Evolutionary conservation across 2,888 invertebrate species (phyloP).

Genomic region (Folsomia manolachei): DNA sequence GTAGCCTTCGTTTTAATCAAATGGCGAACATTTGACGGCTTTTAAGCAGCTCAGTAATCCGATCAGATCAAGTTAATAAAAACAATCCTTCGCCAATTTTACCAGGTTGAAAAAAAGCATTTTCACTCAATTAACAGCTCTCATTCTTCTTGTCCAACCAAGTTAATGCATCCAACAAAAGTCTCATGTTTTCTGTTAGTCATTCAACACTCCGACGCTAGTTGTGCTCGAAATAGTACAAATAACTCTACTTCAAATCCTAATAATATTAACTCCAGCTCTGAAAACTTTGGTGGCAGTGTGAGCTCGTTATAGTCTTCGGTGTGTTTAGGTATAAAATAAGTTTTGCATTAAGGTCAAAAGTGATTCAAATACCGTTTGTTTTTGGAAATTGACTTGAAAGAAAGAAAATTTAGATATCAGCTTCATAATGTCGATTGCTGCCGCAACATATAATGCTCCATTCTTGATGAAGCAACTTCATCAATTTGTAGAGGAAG

Average conservation of each 20-base stretch:
- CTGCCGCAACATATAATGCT: constrained; percentile 1
- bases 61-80: neutral
- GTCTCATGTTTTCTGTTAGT: too few relatives aligned
- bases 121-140: neutral
- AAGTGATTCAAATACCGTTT: neutral
- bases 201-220: neutral
- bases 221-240: neutral
- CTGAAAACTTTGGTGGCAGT: neutral
- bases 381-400: neutral
- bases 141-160: neutral
- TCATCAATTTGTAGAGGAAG: constrained; percentile 30
- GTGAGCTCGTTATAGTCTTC: neutral
- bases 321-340: too few relatives aligned
- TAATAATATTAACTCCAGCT: neutral
- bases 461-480: constrained; percentile 36
- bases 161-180: neutral
- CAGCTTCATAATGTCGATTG: neutral
- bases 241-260: neutral
- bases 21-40: too few relatives aligned
- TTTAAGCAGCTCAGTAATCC: neutral
- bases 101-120: neutral
- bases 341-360: too few relatives aligned
- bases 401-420: neutral
- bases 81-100: neutral
- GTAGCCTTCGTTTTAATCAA: too few relatives aligned